Conservation (phyloP, 2,888 invertebrate genomes). For the Catocala nupta region DNA sequence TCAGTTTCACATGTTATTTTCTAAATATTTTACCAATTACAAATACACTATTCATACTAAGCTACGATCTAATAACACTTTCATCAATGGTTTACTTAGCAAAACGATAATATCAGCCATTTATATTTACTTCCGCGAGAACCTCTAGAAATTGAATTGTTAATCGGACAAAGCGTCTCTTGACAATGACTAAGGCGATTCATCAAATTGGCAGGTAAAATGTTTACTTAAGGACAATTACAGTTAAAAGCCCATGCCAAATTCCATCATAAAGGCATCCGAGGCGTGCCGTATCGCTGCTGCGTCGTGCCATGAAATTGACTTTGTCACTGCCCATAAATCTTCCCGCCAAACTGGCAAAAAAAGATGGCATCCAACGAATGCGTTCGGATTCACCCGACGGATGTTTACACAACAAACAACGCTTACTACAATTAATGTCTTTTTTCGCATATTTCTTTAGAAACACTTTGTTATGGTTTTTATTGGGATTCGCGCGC, state of each 20-base stretch:
- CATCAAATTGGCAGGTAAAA: constrained; percentile 84
- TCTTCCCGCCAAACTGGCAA: constrained; percentile 74
- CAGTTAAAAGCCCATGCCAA: constrained; percentile 79
- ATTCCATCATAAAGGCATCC: constrained; percentile 73
- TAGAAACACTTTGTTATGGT: constrained; percentile 58
- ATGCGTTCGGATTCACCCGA: constrained; percentile 67
- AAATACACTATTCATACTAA: not conserved
- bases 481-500: constrained; percentile 57
- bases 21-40: not conserved
- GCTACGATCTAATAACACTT: constrained; percentile 10
- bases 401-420: constrained; percentile 84
- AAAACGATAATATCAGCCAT: constrained; percentile 36
- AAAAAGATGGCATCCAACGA: constrained; percentile 69
- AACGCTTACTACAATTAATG: constrained; percentile 61
- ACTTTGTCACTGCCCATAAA: constrained; percentile 85
- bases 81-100: constrained; percentile 29
- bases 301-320: constrained; percentile 79
- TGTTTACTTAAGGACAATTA: constrained; percentile 82
- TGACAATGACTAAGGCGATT: constrained; percentile 71
- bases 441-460: constrained; percentile 64
- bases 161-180: constrained; percentile 60
- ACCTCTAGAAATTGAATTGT: constrained; percentile 79
- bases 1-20: not conserved
- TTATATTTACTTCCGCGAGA: constrained; percentile 44
- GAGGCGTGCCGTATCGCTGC: constrained; percentile 72